Conservation (phyloP, 2,113 vertebrate genomes). For the Halcyon malimbica region DNA sequence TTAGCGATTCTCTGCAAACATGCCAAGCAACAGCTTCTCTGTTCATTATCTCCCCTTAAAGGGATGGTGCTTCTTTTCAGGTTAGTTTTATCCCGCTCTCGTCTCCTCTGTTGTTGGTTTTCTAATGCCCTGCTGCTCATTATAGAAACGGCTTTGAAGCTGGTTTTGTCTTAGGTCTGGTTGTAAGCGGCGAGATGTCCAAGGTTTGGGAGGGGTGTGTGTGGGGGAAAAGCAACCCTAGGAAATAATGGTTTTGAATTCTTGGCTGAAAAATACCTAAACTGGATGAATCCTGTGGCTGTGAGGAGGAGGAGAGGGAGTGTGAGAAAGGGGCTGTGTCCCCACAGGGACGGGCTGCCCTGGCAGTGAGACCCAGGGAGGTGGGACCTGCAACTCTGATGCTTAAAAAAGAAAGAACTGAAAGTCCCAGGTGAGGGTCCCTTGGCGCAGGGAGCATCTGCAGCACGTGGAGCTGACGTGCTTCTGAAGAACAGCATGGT, state of each 20-base stretch:
- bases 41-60: constrained; percentile 72
- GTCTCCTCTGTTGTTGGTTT: neutral
- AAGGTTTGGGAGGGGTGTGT: neutral
- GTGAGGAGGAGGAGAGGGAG: neutral
- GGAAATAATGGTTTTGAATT: neutral
- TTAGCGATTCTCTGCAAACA: constrained; percentile 69
- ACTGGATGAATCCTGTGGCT: neutral
- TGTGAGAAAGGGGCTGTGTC: neutral
- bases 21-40: constrained; percentile 51
- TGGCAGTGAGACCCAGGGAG: fast-evolving
- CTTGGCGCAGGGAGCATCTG: fast-evolving
- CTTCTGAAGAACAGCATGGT: fast-evolving
- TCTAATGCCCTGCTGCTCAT: constrained; percentile 12
- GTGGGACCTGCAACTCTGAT: neutral
- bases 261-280: neutral
- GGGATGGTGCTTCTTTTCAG: constrained; percentile 36
- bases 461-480: fast-evolving
- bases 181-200: neutral
- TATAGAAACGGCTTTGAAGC: constrained; percentile 42
- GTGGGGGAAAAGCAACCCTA: neutral
- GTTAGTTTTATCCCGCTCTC: neutral
- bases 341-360: neutral
- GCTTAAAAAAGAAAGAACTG: neutral
- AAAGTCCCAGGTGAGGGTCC: neutral
- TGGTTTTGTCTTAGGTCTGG: neutral